Conservation (phyloP, 1,140 invertebrate genomes). For the Macrocentrus cingulum region DNA sequence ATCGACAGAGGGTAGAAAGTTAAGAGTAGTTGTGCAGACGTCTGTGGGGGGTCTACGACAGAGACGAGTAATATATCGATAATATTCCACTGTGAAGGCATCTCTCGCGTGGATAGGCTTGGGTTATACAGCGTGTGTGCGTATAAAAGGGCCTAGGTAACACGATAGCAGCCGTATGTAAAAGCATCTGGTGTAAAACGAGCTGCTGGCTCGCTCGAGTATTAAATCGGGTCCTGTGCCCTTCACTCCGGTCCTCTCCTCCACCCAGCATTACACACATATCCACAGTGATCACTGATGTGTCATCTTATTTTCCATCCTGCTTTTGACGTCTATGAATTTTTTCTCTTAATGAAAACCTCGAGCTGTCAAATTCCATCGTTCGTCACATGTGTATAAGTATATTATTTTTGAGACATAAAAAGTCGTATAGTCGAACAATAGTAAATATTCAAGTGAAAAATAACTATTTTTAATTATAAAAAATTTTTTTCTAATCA, state of each 20-base stretch:
- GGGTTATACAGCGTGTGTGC: slow-evolving; percentile 5
- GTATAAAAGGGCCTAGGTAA: slow-evolving; percentile 42
- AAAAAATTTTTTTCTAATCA: slow-evolving; percentile 11
- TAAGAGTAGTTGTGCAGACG: too few relatives aligned
- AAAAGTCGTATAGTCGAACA: slow-evolving; percentile 43
- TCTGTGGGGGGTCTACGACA: slow-evolving; percentile 29
- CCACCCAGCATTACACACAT: slow-evolving; percentile 25
- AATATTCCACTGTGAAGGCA: slow-evolving; percentile 38
- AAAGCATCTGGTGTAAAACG: slow-evolving; percentile 59
- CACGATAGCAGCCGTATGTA: slow-evolving; percentile 54
- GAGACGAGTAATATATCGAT: slow-evolving; percentile 42
- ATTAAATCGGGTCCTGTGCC: slow-evolving; percentile 53
- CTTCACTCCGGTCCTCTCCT: slow-evolving; percentile 27
- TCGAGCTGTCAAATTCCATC: too few relatives aligned
- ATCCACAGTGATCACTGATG: neutral
- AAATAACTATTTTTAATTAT: slow-evolving; percentile 8
- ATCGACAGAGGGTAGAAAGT: too few relatives aligned
- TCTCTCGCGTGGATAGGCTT: slow-evolving; percentile 34
- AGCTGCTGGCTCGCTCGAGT: slow-evolving; percentile 53
- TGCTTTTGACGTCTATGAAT: slow-evolving; percentile 13
- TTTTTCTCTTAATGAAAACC: too few relatives aligned
- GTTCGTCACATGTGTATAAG: neutral
- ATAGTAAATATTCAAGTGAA: slow-evolving; percentile 29
- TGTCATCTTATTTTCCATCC: slow-evolving; percentile 10
- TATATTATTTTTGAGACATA: slow-evolving; percentile 25